These are phyloP conservation scores for Tridacna crocea DNA, from an alignment of 2,888 invertebrate genomes.

Conservation along the genomic window DNA sequence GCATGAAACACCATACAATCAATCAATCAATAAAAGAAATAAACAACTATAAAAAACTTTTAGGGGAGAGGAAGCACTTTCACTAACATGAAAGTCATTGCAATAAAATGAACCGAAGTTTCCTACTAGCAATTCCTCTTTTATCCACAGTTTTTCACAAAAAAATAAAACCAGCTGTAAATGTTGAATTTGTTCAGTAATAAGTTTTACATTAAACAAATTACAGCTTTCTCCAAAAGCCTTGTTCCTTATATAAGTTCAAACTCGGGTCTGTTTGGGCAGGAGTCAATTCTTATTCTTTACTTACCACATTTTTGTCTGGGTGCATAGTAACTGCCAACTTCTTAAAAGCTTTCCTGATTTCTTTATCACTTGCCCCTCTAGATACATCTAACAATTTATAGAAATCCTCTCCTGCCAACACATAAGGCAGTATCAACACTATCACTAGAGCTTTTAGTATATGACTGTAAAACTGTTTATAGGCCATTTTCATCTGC, in stretches of 20 bases:
- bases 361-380: slow-evolving; percentile 89
- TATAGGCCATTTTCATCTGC: background rate
- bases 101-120: too few relatives aligned
- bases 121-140: too few relatives aligned
- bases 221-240: background rate
- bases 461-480: background rate
- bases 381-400: slow-evolving; percentile 88
- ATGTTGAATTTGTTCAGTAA: too few relatives aligned
- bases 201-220: too few relatives aligned
- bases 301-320: slow-evolving; percentile 87
- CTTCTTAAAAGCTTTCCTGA: slow-evolving; percentile 91
- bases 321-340: slow-evolving; percentile 90
- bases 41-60: too few relatives aligned
- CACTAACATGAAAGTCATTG: too few relatives aligned
- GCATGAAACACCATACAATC: too few relatives aligned
- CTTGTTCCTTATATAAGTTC: too few relatives aligned
- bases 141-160: too few relatives aligned
- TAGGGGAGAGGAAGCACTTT: too few relatives aligned
- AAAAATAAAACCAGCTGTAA: too few relatives aligned
- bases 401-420: slow-evolving; percentile 86
- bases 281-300: background rate
- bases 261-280: background rate
- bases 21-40: too few relatives aligned
- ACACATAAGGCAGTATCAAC: background rate
- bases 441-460: background rate